Evolutionary conservation across 1,140 invertebrate genomes (phyloP), one percentile per base, ranked within the genome.

Genomic region (Pachypeltis micranthus): DNA sequence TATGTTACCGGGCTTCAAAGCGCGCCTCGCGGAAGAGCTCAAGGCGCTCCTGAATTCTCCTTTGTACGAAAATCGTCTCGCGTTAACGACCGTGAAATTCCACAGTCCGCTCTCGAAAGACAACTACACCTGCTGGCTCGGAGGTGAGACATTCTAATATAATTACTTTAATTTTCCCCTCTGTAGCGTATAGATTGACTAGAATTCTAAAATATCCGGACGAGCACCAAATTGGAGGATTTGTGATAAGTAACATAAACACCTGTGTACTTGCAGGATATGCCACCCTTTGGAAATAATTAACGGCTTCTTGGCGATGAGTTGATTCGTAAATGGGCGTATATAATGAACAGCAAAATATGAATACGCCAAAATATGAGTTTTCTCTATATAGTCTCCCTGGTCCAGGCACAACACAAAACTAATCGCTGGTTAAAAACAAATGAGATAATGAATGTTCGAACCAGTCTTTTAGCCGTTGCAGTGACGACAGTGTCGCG

Each of bases 111-210:
- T 90, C 3, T 83, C 83, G 44, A 88, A 90, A 71, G 83, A 87
- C 59, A 95, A 95, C 76, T 93, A 86, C 71, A 83, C 85, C 3
- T 81, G 84, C 26, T 94, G 91, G 91, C 74, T 93, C 12, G 90
- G 91, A 72, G 87, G 83, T 85, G 76, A 72, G 58, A 4, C 3
- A 10, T 21, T 51, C 21, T 21, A n/a, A 39, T n/a, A 21, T 21
- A 21, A 10, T 51, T 21, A 51, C 7, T 16, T 4, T 10, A 3
- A 51, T 14, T 10, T 10, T 10, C 4, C 10, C 23, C 21, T 10
- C 21, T 51, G 47, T n/a, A 51, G 31, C 31, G 31, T 16, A 10
- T 39, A 39, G 31, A 7, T 39, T 39, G 31, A 39, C 7, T 39
- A 39, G 7, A 10, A 39, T 16, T 7, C 31, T 39, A 7, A 39